Percentiles rank a stretch among this genome's conserved stretches.
Evolutionary conservation across 2,888 invertebrate genomes (phyloP).

Genomic region (Myathropa florea): DNA sequence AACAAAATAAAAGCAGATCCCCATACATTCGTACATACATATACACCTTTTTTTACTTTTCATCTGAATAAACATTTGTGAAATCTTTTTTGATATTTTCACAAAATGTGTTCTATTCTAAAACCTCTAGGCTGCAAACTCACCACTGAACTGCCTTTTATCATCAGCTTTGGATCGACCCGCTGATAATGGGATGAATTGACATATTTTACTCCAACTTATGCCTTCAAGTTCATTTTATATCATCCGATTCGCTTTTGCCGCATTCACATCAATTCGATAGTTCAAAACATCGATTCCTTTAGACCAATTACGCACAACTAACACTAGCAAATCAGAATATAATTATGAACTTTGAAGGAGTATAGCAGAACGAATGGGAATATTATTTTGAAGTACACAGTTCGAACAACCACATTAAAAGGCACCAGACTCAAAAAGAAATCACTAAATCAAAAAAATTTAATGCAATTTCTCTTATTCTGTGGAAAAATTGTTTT

Average conservation of each 20-base stretch:
- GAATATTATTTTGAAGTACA: not conserved
- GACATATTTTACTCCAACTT: not conserved
- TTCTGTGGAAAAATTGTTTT: not conserved
- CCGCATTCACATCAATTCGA: not conserved
- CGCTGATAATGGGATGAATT: constrained; percentile 4
- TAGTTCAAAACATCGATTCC: too few relatives aligned
- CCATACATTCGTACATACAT: not conserved
- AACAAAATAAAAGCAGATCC: not conserved
- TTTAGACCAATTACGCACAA: constrained; percentile 40
- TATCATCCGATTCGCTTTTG: not conserved
- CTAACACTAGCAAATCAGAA: not conserved
- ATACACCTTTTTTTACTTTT: not conserved
- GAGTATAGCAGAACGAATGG: not conserved
- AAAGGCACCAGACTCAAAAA: constrained; percentile 5
- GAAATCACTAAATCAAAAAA: not conserved
- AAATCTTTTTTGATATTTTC: not conserved
- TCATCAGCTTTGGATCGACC: constrained; percentile 5
- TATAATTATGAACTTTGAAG: constrained; percentile 20
- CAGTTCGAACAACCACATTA: not conserved
- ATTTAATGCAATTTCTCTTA: not conserved
- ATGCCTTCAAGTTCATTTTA: not conserved
- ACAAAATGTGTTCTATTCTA: not conserved
- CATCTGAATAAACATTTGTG: not conserved
- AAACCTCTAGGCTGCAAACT: constrained; percentile 9
- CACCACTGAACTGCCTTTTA: constrained; percentile 23